These are phyloP conservation scores for Anadara kagoshimensis DNA, from an alignment of 1,140 invertebrate species.

Conservation along the genomic window DNA sequence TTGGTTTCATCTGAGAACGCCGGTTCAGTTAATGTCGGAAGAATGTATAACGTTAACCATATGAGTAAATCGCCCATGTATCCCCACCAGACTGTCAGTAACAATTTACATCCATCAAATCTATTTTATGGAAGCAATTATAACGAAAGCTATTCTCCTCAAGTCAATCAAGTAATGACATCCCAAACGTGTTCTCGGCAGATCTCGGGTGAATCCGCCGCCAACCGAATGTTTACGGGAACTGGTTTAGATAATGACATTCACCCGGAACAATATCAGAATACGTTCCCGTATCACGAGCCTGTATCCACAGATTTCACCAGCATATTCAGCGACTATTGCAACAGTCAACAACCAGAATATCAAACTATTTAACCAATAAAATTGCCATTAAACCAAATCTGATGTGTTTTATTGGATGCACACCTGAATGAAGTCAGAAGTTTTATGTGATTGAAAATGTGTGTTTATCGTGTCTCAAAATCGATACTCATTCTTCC, in stretches of 20 bases:
- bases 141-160: constrained; percentile 23
- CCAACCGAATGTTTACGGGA: too few species aligned
- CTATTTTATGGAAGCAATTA: constrained; percentile 21
- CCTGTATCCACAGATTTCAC: constrained; percentile 17
- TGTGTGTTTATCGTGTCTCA: too few species aligned
- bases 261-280: constrained; percentile 16
- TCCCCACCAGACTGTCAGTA: constrained; percentile 20
- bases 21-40: background rate
- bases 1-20: constrained; percentile 3
- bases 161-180: constrained; percentile 23
- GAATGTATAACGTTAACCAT: constrained; percentile 16
- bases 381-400: constrained; percentile 5
- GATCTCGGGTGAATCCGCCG: too few species aligned
- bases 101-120: constrained; percentile 26
- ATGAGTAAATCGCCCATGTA: constrained; percentile 16
- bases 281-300: constrained; percentile 15
- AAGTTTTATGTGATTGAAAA: too few species aligned
- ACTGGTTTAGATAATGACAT: constrained; percentile 4
- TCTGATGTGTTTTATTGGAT: constrained; percentile 19
- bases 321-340: constrained; percentile 23
- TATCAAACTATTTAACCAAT: constrained; percentile 20
- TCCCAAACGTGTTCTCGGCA: background rate
- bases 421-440: background rate
- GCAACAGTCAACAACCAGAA: constrained; percentile 12
- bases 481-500: too few species aligned